Conservation (phyloP, 1,140 invertebrate species). For the Gryllus bimaculatus region DNA sequence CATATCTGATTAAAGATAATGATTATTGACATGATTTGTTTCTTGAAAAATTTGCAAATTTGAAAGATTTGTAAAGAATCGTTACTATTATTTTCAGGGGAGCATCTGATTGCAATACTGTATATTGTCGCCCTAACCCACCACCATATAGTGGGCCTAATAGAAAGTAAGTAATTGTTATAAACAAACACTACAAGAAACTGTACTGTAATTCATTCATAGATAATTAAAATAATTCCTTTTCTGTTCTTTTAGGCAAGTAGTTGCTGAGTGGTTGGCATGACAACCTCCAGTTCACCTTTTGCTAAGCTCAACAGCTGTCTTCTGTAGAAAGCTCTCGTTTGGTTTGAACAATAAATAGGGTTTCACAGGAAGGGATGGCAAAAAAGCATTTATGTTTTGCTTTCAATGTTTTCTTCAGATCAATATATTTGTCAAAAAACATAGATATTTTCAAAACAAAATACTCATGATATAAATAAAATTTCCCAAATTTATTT, state of each 20-base stretch:
- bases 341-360: too few relatives aligned
- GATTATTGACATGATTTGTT: neutral
- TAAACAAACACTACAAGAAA: neutral
- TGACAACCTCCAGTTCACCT: neutral
- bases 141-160: constrained; percentile 15
- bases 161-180: constrained; percentile 7
- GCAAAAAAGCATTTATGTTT: too few relatives aligned
- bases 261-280: neutral
- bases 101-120: constrained; percentile 12
- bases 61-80: neutral
- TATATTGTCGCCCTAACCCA: constrained; percentile 16
- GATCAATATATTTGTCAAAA: too few relatives aligned
- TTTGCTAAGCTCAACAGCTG: too few relatives aligned
- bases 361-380: too few relatives aligned
- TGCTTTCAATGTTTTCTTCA: too few relatives aligned
- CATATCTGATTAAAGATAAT: neutral
- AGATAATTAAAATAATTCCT: neutral
- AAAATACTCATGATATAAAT: too few relatives aligned
- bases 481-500: too few relatives aligned
- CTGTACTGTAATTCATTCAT: neutral
- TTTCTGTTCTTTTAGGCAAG: neutral
- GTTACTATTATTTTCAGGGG: constrained; percentile 9
- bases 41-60: neutral
- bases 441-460: too few relatives aligned
- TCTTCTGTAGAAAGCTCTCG: too few relatives aligned